A percentile compares a stretch with the other conserved stretches of the same genome.
phyloP scores from a whole-genome alignment of 2,797 vertebrate species.

The Myoxocephalus aenaeus region DNA sequence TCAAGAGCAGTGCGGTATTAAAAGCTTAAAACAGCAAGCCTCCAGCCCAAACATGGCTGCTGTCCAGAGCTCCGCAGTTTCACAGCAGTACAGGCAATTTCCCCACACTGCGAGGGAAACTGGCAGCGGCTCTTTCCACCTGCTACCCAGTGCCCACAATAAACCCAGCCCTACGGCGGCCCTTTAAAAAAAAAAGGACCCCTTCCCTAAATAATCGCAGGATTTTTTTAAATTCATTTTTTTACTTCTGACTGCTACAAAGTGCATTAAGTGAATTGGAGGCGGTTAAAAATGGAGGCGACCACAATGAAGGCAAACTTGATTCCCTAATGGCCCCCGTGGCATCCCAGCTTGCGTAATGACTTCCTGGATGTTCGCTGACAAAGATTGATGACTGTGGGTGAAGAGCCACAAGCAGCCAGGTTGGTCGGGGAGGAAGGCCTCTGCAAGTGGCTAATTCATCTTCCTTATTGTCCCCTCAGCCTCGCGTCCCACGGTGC shows the following conservation, averaged over 20 bases:
- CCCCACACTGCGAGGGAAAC: constrained; percentile 78
- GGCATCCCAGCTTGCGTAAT: constrained; percentile 74
- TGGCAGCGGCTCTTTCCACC: constrained; percentile 82
- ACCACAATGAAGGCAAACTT: constrained; percentile 50
- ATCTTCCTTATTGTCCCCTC: constrained; percentile 83
- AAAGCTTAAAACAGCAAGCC: constrained; percentile 79
- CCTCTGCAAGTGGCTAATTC: constrained; percentile 81
- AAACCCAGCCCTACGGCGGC: constrained; percentile 65
- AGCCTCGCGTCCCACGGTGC: constrained; percentile 65
- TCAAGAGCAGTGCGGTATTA: constrained; percentile 77
- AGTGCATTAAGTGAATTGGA: constrained; percentile 49
- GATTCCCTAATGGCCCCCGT: constrained; percentile 57
- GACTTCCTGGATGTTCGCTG: constrained; percentile 78
- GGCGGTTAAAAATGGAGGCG: constrained; percentile 34
- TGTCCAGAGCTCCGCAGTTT: constrained; percentile 75
- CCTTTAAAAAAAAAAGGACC: constrained; percentile 41
- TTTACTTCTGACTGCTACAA: constrained; percentile 41
- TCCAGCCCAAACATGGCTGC: constrained; percentile 78
- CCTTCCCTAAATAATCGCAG: constrained; percentile 43
- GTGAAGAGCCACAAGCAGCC: constrained; percentile 70
- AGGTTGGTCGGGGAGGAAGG: constrained; percentile 74
- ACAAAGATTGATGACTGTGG: constrained; percentile 87
- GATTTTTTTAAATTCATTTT: too few relatives aligned
- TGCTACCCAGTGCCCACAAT: constrained; percentile 78
- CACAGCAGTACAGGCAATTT: constrained; percentile 78